These are phyloP conservation scores for Silurus lanzhouensis DNA, from an alignment of 2,797 vertebrate species.

Conservation along the genomic window DNA sequence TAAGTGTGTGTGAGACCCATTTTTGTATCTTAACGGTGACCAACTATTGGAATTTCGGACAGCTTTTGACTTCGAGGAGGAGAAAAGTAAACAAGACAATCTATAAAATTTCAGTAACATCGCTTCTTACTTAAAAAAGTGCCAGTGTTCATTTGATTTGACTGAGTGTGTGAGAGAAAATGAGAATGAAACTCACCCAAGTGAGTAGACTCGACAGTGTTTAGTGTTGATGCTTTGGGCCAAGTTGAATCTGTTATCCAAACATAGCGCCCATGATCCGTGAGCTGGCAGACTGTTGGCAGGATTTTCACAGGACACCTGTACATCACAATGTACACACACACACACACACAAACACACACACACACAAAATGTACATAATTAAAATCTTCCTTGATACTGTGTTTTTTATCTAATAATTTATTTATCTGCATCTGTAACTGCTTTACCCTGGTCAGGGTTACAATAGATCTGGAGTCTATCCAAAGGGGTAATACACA, in stretches of 20 bases:
- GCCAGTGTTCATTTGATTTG: neutral
- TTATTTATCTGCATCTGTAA: neutral
- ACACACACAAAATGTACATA: neutral
- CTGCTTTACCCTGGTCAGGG: neutral
- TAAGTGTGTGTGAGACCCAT: neutral
- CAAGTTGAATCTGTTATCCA: constrained; percentile 87
- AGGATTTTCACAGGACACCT: constrained; percentile 80
- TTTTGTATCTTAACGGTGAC: neutral
- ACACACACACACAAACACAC: constrained; percentile 18
- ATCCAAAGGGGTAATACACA: neutral
- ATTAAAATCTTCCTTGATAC: neutral
- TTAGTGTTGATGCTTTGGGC: constrained; percentile 78
- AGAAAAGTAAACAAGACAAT: neutral
- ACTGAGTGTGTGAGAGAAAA: constrained; percentile 4
- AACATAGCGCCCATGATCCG: constrained; percentile 83
- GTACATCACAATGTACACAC: constrained; percentile 49
- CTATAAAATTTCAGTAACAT: neutral
- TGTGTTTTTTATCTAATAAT: neutral
- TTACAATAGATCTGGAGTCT: neutral
- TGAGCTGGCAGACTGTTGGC: constrained; percentile 59
- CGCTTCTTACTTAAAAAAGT: neutral
- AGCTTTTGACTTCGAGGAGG: neutral
- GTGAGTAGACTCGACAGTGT: constrained; percentile 89
- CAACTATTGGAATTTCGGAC: neutral
- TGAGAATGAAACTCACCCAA: constrained; percentile 78